Base-by-base conservation (phyloP, 37 sponge, comb jelly and placozoan species). In the Bolinopsis microptera region DNA sequence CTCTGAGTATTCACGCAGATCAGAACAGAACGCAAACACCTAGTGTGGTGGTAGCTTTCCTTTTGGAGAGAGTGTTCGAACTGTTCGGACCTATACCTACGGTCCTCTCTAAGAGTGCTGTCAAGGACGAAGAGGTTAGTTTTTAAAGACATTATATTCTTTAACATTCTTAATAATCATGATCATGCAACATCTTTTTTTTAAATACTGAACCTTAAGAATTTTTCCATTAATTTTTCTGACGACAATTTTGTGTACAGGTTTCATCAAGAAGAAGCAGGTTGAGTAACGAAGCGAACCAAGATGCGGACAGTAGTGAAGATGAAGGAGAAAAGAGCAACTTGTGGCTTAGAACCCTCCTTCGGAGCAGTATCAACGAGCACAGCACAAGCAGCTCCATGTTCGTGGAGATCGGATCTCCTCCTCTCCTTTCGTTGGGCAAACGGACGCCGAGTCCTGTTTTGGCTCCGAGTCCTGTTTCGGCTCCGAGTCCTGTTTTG, bases 261-360 rank as follows among this genome's bases (percentile, higher is more conserved):
- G 61, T 48, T 5, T 5, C 61, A 18, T 86, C 90, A 39, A 28
- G 90, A 38, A 28, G 90, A 48, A 86, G 90, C 30, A 86, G n/a
- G 61, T 24, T 41, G 61, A 86, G 61, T 40, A 34, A 38, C 39
- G 90, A 41, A 40, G 41, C 26, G 0, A 13, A 13, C 3, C 21
- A 33, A 31, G 82, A 80, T 13, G 22, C 5, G 1, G 90, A 86
- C 30, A 41, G 90, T 86, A 86, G 90, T 40, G 90, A 86, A 0
- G 90, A 86, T 86, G 90, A 86, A 0, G 90, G 90, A 33, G 90
- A 39, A 22, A 86, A 86, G 61, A 86, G 61, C 61, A 39, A 27
- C 48, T 25, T 41, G n/a, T 86, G 90, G 90, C 41, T 86, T 0
- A 35, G 90, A 30, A 41, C 61, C 13, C 90, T 86, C 25, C 90